Percentiles rank a stretch among this genome's conserved stretches.
phyloP scores from a whole-genome alignment of 2,888 invertebrate species.

The Tetheella fluctuosa region DNA sequence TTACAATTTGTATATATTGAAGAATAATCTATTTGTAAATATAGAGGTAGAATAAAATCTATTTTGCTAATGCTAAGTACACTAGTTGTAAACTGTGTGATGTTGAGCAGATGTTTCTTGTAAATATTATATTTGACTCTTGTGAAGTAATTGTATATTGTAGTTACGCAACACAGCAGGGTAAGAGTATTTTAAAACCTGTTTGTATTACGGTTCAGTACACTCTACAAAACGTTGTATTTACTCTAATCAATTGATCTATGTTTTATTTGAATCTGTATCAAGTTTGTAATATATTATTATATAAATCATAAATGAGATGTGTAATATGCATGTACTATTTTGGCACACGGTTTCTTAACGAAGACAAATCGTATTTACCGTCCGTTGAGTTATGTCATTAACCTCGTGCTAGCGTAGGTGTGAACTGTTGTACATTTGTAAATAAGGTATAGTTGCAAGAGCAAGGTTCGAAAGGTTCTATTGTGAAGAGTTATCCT shows the following conservation, averaged over 20 bases:
- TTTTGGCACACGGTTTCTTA: background rate
- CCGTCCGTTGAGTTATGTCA: background rate
- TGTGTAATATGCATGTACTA: background rate
- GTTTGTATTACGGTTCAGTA: background rate
- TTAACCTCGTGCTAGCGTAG: background rate
- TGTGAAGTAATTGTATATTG: background rate
- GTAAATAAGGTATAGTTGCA: background rate
- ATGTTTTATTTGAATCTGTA: conserved; percentile 1
- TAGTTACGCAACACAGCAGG: background rate
- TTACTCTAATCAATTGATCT: background rate
- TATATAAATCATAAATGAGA: too few species aligned
- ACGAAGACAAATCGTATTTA: background rate
- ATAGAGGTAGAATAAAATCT: conserved; percentile 13
- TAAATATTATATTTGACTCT: background rate
- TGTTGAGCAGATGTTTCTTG: background rate
- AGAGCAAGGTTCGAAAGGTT: too few species aligned
- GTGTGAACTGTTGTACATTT: background rate
- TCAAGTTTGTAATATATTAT: background rate
- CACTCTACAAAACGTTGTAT: background rate
- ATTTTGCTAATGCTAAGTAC: conserved; percentile 17
- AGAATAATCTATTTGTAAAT: conserved; percentile 23
- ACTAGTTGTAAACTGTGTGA: conserved; percentile 14
- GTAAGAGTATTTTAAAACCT: background rate
- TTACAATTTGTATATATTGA: background rate
- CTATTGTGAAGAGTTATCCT: too few species aligned